Percentiles rank a stretch among this genome's conserved stretches.
phyloP scores from a whole-genome alignment of 2,113 vertebrate genomes.

The Phalacrocorax pelagicus region DNA sequence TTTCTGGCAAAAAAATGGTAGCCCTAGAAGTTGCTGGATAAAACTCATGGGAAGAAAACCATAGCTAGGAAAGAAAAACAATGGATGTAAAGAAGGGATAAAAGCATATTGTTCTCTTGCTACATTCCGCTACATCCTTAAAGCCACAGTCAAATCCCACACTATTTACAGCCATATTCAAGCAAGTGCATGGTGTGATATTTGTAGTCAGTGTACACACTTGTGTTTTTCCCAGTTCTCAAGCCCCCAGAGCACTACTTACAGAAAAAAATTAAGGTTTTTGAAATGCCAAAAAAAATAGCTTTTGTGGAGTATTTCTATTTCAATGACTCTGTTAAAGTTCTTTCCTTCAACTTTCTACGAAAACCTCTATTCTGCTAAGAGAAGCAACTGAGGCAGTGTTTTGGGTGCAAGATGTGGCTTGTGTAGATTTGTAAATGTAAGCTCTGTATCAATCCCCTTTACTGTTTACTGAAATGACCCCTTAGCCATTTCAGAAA shows the following conservation, averaged over 20 bases:
- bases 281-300: not conserved
- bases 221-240: not conserved
- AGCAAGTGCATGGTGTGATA: not conserved
- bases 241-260: not conserved
- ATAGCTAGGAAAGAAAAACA: not conserved
- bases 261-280: not conserved
- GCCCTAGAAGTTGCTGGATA: not conserved
- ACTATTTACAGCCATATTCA: not conserved
- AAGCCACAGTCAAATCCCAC: not conserved
- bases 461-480: not conserved
- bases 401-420: not conserved
- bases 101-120: accelerated
- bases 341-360: not conserved
- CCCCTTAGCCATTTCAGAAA: not conserved
- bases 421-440: not conserved
- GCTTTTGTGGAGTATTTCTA: not conserved
- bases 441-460: not conserved
- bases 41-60: not conserved
- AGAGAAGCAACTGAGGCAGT: not conserved
- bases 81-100: not conserved
- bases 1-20: not conserved
- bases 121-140: not conserved
- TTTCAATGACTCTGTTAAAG: not conserved
- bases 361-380: not conserved
- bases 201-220: not conserved